These are phyloP conservation scores for Bergia sp. DNA, from an alignment of 92 coral and sea anemone genomes.

Conservation along the genomic window DNA sequence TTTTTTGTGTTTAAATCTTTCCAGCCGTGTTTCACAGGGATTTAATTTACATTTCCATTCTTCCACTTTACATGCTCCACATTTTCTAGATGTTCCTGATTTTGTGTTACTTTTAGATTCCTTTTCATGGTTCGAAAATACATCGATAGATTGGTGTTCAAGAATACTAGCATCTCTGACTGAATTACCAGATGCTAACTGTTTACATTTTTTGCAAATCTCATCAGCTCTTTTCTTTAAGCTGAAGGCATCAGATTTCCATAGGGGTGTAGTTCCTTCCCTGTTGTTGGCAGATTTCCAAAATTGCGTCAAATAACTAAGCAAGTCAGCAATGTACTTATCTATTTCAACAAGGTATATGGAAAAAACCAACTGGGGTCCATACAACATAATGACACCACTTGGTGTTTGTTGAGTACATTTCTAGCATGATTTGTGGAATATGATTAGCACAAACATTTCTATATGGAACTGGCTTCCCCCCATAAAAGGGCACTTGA, in stretches of 20 bases:
- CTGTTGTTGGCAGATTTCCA: slow-evolving; percentile 41
- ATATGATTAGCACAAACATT: slow-evolving; percentile 57
- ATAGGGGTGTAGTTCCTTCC: slow-evolving; percentile 30
- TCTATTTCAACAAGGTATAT: slow-evolving; percentile 54
- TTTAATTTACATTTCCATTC: slow-evolving; percentile 58
- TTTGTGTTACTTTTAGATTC: not conserved
- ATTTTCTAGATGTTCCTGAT: slow-evolving; percentile 26
- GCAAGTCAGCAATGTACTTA: slow-evolving; percentile 35
- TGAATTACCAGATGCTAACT: not conserved
- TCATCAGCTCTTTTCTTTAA: slow-evolving; percentile 39
- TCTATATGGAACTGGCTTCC: slow-evolving; percentile 48
- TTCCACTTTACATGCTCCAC: slow-evolving; percentile 51
- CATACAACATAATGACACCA: slow-evolving; percentile 61
- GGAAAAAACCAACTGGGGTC: slow-evolving; percentile 60
- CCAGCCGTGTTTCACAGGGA: slow-evolving; percentile 48
- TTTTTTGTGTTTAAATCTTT: not conserved
- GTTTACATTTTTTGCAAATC: slow-evolving; percentile 31
- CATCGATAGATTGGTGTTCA: slow-evolving; percentile 2
- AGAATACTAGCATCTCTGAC: slow-evolving; percentile 1
- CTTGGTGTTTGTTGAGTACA: slow-evolving; percentile 46
- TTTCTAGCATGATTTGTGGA: slow-evolving; percentile 63
- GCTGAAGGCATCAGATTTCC: slow-evolving; percentile 55
- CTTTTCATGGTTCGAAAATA: not conserved
- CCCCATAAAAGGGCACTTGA: slow-evolving; percentile 48
- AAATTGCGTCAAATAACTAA: slow-evolving; percentile 39